Evolutionary conservation across 2,113 vertebrate genomes (phyloP).

Genomic region (Scolopax mira): DNA sequence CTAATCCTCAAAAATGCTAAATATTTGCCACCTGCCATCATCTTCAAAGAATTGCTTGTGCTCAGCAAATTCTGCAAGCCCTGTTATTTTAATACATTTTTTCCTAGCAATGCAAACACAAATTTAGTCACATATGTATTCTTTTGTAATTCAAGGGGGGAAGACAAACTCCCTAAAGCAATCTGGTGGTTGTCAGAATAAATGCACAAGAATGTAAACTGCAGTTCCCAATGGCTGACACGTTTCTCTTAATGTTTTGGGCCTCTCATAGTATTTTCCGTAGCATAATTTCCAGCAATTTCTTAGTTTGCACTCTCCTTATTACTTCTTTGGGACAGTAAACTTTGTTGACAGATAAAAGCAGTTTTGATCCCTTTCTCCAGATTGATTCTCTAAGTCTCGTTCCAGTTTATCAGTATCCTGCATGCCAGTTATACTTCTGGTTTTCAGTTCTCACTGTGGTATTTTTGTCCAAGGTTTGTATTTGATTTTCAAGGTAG

Average conservation of each 20-base stretch:
- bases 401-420: not conserved
- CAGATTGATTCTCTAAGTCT: not conserved
- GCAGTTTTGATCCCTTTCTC: not conserved
- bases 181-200: not conserved
- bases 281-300: not conserved
- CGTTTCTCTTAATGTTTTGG: not conserved
- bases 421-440: not conserved
- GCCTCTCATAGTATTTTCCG: not conserved
- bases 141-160: not conserved
- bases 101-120: not conserved
- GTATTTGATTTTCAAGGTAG: not conserved
- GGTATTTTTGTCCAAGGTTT: not conserved
- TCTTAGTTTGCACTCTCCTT: not conserved
- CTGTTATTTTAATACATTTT: not conserved
- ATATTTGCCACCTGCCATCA: conserved; percentile 2
- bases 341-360: not conserved
- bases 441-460: not conserved
- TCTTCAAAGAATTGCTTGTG: not conserved
- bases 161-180: not conserved
- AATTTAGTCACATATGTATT: not conserved
- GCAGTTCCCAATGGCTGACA: not conserved
- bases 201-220: not conserved
- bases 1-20: conserved; percentile 3
- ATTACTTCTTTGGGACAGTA: not conserved
- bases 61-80: conserved; percentile 4